Conservation (phyloP, 2,797 vertebrate species). For the Meriones psammophilus region DNA sequence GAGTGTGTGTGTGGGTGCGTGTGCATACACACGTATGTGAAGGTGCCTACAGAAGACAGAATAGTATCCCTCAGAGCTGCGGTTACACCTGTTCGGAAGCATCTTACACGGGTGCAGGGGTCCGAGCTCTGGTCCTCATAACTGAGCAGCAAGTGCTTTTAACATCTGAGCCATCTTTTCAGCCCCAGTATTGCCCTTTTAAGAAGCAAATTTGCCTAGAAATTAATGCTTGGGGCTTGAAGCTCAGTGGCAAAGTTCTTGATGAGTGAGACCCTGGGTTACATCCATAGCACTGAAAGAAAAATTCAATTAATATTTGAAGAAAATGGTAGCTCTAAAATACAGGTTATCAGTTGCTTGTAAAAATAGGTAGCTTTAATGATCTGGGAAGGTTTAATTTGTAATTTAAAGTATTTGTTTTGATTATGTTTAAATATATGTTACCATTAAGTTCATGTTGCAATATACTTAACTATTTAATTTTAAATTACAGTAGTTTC, state of each 20-base stretch:
- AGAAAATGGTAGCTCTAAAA: conserved; percentile 29
- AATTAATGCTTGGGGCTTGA: not conserved
- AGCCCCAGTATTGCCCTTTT: not conserved
- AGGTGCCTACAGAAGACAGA: not conserved
- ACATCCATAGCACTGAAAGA: not conserved
- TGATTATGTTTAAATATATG: conserved; percentile 61
- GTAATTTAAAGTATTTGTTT: conserved; percentile 39
- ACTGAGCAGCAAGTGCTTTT: not conserved
- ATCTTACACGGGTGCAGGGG: not conserved
- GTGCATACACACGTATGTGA: not conserved
- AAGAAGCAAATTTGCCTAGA: not conserved
- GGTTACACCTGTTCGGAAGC: not conserved
- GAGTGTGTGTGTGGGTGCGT: no score
- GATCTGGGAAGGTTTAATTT: conserved; percentile 17
- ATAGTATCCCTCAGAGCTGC: not conserved
- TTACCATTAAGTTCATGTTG: not conserved
- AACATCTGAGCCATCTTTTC: not conserved
- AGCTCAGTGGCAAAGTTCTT: not conserved
- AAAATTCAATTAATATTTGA: not conserved
- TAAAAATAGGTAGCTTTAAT: conserved; percentile 38
- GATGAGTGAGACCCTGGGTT: not conserved
- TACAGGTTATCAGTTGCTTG: not conserved
- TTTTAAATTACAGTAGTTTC: conserved; percentile 50
- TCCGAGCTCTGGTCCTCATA: not conserved
- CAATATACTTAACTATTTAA: conserved; percentile 36